Percentiles rank a stretch among this genome's conserved stretches.
phyloP scores from a whole-genome alignment of 2,797 vertebrate genomes.

The Lepus oiostolus region DNA sequence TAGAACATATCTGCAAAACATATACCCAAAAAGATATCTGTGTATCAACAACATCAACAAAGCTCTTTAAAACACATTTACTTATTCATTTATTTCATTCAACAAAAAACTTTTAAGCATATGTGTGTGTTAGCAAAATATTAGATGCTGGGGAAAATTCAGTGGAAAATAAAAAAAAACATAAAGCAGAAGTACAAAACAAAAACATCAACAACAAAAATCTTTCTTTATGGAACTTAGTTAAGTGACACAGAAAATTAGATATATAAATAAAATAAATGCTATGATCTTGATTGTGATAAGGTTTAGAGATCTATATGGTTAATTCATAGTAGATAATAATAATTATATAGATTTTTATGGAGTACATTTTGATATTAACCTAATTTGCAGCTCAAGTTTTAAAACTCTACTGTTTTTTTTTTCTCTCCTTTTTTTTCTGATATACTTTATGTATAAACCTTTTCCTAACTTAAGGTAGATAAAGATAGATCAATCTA shows the following conservation, averaged over 20 bases:
- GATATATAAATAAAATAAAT: not conserved
- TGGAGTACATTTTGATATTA: not conserved
- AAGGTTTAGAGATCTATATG: not conserved
- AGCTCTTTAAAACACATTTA: not conserved
- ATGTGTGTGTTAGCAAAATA: not conserved
- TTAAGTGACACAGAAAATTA: not conserved
- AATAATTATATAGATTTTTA: not conserved
- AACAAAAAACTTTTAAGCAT: slow-evolving; percentile 4
- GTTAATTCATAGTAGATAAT: not conserved
- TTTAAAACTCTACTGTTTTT: not conserved
- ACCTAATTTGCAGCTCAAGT: not conserved
- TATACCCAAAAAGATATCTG: not conserved
- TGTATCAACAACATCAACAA: not conserved
- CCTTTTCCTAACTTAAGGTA: not conserved
- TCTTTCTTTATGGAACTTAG: not conserved
- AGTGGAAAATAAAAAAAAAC: not conserved
- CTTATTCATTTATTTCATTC: not conserved
- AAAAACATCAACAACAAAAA: not conserved
- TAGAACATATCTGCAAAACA: not conserved
- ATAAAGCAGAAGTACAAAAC: not conserved
- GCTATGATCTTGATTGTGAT: not conserved
- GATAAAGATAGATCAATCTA: not conserved
- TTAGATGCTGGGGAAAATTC: not conserved
- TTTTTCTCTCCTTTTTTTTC: not conserved
- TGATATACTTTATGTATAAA: not conserved